Evolutionary conservation across 1,140 invertebrate species (phyloP).

Genomic region (Hypsibius dujardini): DNA sequence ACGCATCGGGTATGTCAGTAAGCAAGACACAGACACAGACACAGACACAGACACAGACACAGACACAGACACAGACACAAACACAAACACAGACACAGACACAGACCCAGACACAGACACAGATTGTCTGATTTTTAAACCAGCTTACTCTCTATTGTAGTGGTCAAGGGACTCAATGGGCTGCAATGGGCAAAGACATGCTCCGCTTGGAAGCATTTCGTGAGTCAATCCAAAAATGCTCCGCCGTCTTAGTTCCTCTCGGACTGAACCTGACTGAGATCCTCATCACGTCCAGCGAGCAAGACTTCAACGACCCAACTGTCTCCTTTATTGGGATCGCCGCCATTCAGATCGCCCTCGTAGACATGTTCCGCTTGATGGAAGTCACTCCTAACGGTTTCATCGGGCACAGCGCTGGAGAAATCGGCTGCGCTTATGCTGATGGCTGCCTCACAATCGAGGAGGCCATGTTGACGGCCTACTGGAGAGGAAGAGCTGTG

Average conservation of each 20-base stretch:
- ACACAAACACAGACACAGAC: no score
- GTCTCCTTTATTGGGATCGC: neutral
- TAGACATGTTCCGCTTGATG: slow-evolving; percentile 32
- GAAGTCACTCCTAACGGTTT: slow-evolving; percentile 37
- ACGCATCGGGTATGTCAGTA: neutral
- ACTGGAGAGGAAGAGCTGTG: slow-evolving; percentile 37
- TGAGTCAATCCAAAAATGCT: neutral
- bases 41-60: no score
- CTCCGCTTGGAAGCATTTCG: neutral
- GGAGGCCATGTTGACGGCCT: slow-evolving; percentile 37
- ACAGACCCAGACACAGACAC: no score
- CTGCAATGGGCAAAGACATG: neutral
- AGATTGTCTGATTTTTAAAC: no score
- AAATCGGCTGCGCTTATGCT: slow-evolving; percentile 39
- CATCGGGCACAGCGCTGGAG: slow-evolving; percentile 37
- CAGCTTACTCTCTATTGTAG: neutral
- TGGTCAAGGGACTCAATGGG: neutral
- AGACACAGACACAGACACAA: no score
- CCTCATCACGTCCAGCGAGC: neutral
- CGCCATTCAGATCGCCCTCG: slow-evolving; percentile 25
- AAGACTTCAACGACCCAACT: neutral
- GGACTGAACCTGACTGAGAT: neutral
- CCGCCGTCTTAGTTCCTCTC: neutral
- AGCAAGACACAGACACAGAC: no score
- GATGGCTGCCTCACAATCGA: slow-evolving; percentile 38